phyloP scores from a whole-genome alignment of 2,113 vertebrate genomes.

The Nibea albiflora region DNA sequence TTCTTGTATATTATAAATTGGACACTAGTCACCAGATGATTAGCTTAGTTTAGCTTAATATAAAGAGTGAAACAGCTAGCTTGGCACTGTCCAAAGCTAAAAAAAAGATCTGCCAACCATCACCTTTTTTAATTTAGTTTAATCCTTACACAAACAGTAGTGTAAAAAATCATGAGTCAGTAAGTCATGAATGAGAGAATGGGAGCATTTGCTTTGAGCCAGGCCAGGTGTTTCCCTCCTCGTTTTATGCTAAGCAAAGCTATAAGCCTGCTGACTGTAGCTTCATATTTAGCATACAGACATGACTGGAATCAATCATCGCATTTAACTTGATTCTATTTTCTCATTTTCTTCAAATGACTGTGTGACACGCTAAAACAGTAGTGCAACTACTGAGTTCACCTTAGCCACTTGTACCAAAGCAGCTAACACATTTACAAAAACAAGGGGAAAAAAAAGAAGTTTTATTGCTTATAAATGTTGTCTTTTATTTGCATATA shows the following conservation, averaged over 20 bases:
- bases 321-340: background rate
- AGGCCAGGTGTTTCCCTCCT: background rate
- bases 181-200: background rate
- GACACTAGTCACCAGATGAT: background rate
- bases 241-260: background rate
- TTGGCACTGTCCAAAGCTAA: background rate
- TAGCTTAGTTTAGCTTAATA: background rate
- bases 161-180: background rate
- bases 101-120: background rate
- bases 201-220: background rate
- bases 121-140: too few relatives aligned
- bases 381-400: background rate
- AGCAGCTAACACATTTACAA: background rate
- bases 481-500: background rate
- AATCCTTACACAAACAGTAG: background rate
- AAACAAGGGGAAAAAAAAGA: background rate
- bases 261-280: background rate
- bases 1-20: background rate
- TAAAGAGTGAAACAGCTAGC: background rate
- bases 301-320: background rate
- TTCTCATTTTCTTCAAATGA: too few relatives aligned
- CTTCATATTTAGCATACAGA: too few relatives aligned
- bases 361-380: background rate
- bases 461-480: background rate
- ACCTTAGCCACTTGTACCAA: background rate